phyloP scores from a whole-genome alignment of 1,140 invertebrate genomes.

The Leguminivora glycinivorella region DNA sequence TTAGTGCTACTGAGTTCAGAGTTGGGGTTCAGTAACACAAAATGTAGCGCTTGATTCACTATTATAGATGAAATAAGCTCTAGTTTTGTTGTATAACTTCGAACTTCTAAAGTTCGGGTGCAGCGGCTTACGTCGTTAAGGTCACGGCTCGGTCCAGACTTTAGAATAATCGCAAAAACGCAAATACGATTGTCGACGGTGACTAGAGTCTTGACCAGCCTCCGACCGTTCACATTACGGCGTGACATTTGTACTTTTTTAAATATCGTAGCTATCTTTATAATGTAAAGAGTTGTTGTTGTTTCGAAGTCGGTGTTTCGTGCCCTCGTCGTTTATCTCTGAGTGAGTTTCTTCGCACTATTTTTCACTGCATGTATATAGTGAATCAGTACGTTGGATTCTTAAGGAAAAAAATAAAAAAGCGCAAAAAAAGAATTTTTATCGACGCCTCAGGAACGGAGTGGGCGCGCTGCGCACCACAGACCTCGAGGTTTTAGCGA shows the following conservation, averaged over 20 bases:
- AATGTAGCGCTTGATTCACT: no score
- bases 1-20: background rate
- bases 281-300: constrained; percentile 54
- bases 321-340: constrained; percentile 51
- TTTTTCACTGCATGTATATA: constrained; percentile 64
- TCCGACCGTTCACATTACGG: constrained; percentile 45
- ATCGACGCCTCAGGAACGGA: constrained; percentile 55
- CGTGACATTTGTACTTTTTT: constrained; percentile 60
- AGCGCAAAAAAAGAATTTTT: constrained; percentile 57
- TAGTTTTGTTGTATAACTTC: background rate
- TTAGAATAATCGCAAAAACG: constrained; percentile 3
- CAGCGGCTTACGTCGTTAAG: constrained; percentile 16
- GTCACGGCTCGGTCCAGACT: background rate
- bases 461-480: constrained; percentile 46
- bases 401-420: constrained; percentile 53
- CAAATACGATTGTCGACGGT: constrained; percentile 7
- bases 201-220: background rate
- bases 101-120: background rate
- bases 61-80: no score
- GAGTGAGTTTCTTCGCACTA: constrained; percentile 60
- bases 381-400: constrained; percentile 47
- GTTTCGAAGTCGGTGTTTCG: constrained; percentile 54
- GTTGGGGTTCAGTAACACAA: no score
- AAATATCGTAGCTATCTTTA: constrained; percentile 47
- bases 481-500: constrained; percentile 60